These are phyloP conservation scores for Drosophila neocordata DNA, from an alignment of 1,140 invertebrate genomes.

Conservation along the genomic window DNA sequence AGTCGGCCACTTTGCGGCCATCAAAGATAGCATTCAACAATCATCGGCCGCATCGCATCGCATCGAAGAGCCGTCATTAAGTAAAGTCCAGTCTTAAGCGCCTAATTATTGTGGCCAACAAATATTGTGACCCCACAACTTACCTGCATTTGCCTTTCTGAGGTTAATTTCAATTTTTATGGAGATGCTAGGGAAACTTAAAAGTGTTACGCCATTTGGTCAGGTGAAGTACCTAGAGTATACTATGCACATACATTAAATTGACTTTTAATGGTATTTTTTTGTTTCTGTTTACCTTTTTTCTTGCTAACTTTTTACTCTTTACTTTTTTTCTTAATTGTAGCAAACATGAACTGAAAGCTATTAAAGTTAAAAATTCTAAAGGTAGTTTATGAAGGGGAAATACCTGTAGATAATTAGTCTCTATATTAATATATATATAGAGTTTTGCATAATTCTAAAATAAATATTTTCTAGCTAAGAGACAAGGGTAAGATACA, in stretches of 20 bases:
- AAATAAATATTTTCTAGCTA: not conserved
- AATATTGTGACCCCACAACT: slow-evolving; percentile 12
- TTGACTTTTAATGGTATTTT: slow-evolving; percentile 29
- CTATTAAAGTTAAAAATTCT: not conserved
- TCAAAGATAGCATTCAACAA: slow-evolving; percentile 52
- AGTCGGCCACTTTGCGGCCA: slow-evolving; percentile 33
- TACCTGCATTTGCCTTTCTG: slow-evolving; percentile 2
- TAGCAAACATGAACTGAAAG: not conserved
- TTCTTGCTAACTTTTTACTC: not conserved
- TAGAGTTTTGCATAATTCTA: not conserved
- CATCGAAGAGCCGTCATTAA: slow-evolving; percentile 69
- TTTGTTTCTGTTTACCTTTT: not conserved
- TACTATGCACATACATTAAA: slow-evolving; percentile 22
- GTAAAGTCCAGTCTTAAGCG: slow-evolving; percentile 24
- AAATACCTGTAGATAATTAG: not conserved
- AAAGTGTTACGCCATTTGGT: slow-evolving; percentile 38
- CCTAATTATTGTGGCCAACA: slow-evolving; percentile 50
- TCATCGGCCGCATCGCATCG: slow-evolving; percentile 17
- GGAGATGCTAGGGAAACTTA: slow-evolving; percentile 28
- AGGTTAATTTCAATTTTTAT: slow-evolving; percentile 32
- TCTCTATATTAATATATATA: too few relatives aligned
- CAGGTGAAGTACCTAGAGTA: not conserved
- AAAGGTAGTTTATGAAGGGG: not conserved
- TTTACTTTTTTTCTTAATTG: not conserved
- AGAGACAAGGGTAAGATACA: too few relatives aligned